Percentiles rank a stretch among this genome's conserved stretches.
Evolutionary conservation across 2,888 invertebrate genomes (phyloP).

Genomic region (Cheiracanthium punctorium): DNA sequence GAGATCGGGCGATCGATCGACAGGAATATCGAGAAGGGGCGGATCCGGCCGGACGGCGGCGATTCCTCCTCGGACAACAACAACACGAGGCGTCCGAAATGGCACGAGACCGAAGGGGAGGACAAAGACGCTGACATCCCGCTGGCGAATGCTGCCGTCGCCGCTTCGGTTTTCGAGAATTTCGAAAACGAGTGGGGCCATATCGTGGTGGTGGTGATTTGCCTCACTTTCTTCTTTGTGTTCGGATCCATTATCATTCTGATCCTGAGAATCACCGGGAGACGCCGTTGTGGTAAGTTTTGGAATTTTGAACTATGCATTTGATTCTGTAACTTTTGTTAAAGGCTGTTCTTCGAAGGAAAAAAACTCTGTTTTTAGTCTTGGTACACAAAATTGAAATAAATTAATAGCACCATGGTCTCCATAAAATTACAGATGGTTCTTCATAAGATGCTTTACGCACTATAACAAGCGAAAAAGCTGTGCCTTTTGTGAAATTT

Average conservation of each 20-base stretch:
- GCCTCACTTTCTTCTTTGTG: conserved; percentile 21
- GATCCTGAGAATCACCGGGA: conserved; percentile 9
- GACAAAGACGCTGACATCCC: not conserved
- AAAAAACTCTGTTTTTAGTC: too few species aligned
- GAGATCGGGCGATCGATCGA: conserved; percentile 22
- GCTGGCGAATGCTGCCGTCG: not conserved
- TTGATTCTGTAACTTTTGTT: not conserved
- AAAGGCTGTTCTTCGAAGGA: too few species aligned
- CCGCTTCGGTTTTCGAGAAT: not conserved
- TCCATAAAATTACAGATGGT: too few species aligned
- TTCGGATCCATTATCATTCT: conserved; percentile 5
- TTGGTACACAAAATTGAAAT: conserved; percentile 18
- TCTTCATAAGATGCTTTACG: too few species aligned
- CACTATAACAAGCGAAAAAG: too few species aligned
- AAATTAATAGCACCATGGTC: too few species aligned
- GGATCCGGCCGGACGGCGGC: too few species aligned
- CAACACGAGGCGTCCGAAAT: not conserved
- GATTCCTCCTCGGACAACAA: too few species aligned
- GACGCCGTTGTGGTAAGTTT: conserved; percentile 38
- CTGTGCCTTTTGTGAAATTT: too few species aligned
- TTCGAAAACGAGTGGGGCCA: conserved; percentile 30
- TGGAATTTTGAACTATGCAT: not conserved
- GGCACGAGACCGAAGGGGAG: conserved; percentile 56
- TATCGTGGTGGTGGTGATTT: conserved; percentile 19
- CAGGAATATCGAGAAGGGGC: not conserved